Percentiles rank a stretch among this genome's conserved stretches.
Evolutionary conservation across 2,888 invertebrate species (phyloP).

Genomic region (Eilema depressum): DNA sequence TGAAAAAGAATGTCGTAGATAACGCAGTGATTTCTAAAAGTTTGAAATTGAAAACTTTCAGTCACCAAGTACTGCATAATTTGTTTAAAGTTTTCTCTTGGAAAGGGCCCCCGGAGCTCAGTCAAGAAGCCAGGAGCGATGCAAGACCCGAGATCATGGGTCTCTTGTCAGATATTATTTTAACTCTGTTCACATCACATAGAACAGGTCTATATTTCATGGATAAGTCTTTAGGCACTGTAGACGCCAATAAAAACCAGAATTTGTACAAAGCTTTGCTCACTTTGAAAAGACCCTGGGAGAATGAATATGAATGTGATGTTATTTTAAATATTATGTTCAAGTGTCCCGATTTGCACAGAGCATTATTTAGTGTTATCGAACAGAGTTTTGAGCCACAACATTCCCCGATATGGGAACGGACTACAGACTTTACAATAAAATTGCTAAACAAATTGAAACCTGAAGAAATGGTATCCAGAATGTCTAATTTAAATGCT

Average conservation of each 20-base stretch:
- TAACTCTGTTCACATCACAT: conserved; percentile 91
- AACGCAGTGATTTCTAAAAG: conserved; percentile 90
- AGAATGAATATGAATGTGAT: conserved; percentile 88
- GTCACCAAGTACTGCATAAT: conserved; percentile 89
- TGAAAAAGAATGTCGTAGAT: conserved; percentile 90
- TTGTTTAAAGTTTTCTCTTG: conserved; percentile 91
- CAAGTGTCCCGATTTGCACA: conserved; percentile 91
- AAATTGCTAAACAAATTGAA: conserved; percentile 78
- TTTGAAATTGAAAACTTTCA: conserved; percentile 90
- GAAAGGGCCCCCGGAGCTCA: conserved; percentile 89
- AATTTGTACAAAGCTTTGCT: conserved; percentile 89
- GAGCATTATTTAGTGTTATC: conserved; percentile 87
- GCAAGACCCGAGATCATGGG: conserved; percentile 80
- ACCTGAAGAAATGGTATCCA: conserved; percentile 81
- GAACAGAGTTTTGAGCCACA: conserved; percentile 88
- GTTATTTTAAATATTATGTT: conserved; percentile 88
- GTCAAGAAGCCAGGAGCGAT: conserved; percentile 69
- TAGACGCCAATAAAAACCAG: conserved; percentile 87
- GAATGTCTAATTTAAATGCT: conserved; percentile 76
- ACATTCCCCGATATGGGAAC: conserved; percentile 85
- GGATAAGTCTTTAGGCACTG: conserved; percentile 88
- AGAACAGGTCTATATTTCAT: conserved; percentile 92
- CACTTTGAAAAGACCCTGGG: conserved; percentile 90
- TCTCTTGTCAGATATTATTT: conserved; percentile 89
- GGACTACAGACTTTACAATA: conserved; percentile 78